Evolutionary conservation across 2,113 vertebrate species (phyloP).

Genomic region (Danionella cerebrum): DNA sequence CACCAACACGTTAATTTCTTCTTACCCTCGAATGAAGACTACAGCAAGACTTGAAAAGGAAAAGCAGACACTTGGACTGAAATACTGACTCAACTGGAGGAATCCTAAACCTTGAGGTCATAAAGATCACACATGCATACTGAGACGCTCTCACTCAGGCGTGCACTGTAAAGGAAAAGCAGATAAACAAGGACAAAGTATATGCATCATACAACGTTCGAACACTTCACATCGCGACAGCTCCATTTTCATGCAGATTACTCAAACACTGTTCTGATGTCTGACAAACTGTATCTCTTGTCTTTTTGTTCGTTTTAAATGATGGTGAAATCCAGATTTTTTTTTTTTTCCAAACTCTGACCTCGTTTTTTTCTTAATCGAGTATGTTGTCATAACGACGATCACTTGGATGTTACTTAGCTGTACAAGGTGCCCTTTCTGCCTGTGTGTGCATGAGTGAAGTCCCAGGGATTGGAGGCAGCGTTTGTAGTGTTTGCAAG

Average conservation of each 20-base stretch:
- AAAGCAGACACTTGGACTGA: constrained; percentile 52
- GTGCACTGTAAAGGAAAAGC: constrained; percentile 58
- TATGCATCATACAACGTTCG: constrained; percentile 60
- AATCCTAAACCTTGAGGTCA: constrained; percentile 58
- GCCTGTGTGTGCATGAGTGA: constrained; percentile 60
- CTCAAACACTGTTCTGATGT: constrained; percentile 60
- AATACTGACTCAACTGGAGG: constrained; percentile 59
- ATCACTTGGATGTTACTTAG: constrained; percentile 60
- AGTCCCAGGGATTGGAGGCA: constrained; percentile 40
- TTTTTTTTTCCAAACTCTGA: constrained; percentile 62
- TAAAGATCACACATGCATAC: constrained; percentile 53
- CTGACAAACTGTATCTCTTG: constrained; percentile 63
- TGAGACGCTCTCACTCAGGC: constrained; percentile 66
- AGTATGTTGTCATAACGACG: constrained; percentile 62
- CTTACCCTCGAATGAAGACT: constrained; percentile 68
- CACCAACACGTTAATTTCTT: constrained; percentile 34
- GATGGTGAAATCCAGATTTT: constrained; percentile 55
- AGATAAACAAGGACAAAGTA: constrained; percentile 50
- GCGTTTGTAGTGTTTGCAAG: constrained; percentile 54
- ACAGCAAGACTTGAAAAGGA: constrained; percentile 67
- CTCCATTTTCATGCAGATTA: constrained; percentile 43
- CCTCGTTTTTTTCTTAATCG: constrained; percentile 64
- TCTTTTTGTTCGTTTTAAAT: constrained; percentile 45
- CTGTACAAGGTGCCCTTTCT: constrained; percentile 63
- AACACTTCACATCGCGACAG: constrained; percentile 39